Percentiles rank a stretch among this genome's conserved stretches.
phyloP scores from a whole-genome alignment of 2,888 invertebrate genomes.

The Cephus pygmeus region DNA sequence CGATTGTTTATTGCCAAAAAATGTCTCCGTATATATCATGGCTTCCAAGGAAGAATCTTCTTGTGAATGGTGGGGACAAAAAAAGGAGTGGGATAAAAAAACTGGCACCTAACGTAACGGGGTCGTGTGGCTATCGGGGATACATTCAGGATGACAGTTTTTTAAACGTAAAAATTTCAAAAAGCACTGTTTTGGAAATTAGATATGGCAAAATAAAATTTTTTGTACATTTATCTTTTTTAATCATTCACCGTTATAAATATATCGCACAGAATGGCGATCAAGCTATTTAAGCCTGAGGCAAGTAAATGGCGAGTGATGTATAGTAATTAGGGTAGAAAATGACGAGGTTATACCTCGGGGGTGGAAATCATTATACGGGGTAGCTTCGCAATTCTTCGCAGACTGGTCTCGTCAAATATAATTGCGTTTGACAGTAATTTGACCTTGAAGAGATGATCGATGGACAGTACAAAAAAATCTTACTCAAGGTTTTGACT shows the following conservation, averaged over 20 bases:
- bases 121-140: not conserved
- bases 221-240: not conserved
- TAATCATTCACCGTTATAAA: not conserved
- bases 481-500: not conserved
- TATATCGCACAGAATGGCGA: not conserved
- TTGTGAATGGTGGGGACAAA: not conserved
- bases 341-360: conserved; percentile 36
- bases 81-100: not conserved
- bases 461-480: conserved; percentile 11
- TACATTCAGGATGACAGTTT: not conserved
- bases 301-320: conserved; percentile 27
- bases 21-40: conserved; percentile 42
- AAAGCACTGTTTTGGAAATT: not conserved
- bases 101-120: not conserved
- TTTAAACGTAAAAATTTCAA: not conserved
- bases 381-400: conserved; percentile 40
- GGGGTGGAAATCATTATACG: conserved; percentile 50
- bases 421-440: conserved; percentile 56
- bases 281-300: conserved; percentile 14
- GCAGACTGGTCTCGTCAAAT: conserved; percentile 35
- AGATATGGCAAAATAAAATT: not conserved
- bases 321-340: conserved; percentile 45
- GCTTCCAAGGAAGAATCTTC: not conserved
- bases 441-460: conserved; percentile 28
- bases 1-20: conserved; percentile 59